These are phyloP conservation scores for Drosophila chauvacae DNA, from an alignment of 1,140 invertebrate genomes.

Conservation along the genomic window DNA sequence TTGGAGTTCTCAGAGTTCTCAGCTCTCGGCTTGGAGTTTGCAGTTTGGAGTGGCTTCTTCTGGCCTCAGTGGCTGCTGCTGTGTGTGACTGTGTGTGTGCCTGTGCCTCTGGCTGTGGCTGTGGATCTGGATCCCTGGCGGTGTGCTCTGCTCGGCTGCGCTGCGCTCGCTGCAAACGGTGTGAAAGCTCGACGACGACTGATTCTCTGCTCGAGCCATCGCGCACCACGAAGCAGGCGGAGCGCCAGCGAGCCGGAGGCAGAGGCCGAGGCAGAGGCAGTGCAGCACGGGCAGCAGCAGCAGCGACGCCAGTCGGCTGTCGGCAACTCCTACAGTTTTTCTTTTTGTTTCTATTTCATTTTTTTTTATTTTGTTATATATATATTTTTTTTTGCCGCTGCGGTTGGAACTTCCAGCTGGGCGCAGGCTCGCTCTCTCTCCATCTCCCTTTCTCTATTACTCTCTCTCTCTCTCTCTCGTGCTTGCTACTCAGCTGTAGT, in stretches of 20 bases:
- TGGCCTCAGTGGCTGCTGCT: constrained; percentile 17
- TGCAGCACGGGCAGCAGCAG: constrained; percentile 3
- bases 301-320: constrained; percentile 51
- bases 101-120: constrained; percentile 29
- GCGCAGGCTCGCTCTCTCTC: constrained; percentile 36
- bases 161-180: constrained; percentile 80
- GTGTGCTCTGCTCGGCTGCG: constrained; percentile 48
- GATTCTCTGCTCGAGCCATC: constrained; percentile 66
- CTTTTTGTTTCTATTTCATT: constrained; percentile 1
- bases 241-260: constrained; percentile 4
- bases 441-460: constrained; percentile 5
- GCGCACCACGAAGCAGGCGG: constrained; percentile 70
- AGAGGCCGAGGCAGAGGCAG: constrained; percentile 5
- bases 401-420: constrained; percentile 49
- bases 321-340: constrained; percentile 53
- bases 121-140: constrained; percentile 30
- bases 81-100: constrained; percentile 4
- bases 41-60: constrained; percentile 30
- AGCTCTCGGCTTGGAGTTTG: background rate
- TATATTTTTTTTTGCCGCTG: constrained; percentile 18
- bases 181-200: constrained; percentile 84
- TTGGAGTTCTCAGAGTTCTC: background rate
- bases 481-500: constrained; percentile 54
- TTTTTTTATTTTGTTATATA: background rate
- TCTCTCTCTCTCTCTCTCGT: background rate